These are phyloP conservation scores for Cromileptes altivelis DNA, from an alignment of 2,113 vertebrate species.

Conservation along the genomic window DNA sequence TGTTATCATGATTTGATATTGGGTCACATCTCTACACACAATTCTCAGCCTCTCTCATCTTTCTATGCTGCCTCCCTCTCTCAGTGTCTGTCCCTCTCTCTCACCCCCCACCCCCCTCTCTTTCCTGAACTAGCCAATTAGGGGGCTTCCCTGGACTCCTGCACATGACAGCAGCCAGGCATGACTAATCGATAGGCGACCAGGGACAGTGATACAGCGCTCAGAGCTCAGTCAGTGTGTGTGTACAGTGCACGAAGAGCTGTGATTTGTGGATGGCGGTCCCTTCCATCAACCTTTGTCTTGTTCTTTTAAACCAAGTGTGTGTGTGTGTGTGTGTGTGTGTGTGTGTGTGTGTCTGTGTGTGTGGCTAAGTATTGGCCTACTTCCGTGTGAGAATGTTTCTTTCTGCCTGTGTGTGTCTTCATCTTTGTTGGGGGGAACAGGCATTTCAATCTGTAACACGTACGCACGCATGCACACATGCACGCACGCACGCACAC, in stretches of 20 bases:
- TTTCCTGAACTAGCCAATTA: conserved; percentile 76
- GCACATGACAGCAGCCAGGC: conserved; percentile 87
- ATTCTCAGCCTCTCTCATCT: conserved; percentile 53
- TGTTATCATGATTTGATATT: conserved; percentile 26
- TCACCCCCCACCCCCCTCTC: conserved; percentile 48
- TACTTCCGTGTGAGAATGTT: conserved; percentile 54
- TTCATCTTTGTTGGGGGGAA: conserved; percentile 7
- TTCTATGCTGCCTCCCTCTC: conserved; percentile 59
- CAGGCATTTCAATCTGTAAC: conserved; percentile 9
- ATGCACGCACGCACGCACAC: not conserved
- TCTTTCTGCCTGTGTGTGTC: conserved; percentile 5
- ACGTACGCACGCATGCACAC: not conserved
- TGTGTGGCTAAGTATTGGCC: conserved; percentile 65
- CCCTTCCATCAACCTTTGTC: conserved; percentile 72
- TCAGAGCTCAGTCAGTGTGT: conserved; percentile 46
- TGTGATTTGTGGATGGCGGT: conserved; percentile 65
- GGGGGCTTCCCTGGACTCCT: conserved; percentile 84
- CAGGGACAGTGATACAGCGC: conserved; percentile 81
- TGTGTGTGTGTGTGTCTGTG: conserved; percentile 47
- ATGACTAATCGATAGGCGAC: conserved; percentile 89
- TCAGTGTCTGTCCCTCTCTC: conserved; percentile 44
- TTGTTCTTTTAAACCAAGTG: conserved; percentile 58
- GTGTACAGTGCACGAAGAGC: conserved; percentile 13
- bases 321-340: conserved; percentile 34
- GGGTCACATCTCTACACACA: conserved; percentile 28